Evolutionary conservation across 2,888 invertebrate genomes (phyloP).

Genomic region (Altica lythri): DNA sequence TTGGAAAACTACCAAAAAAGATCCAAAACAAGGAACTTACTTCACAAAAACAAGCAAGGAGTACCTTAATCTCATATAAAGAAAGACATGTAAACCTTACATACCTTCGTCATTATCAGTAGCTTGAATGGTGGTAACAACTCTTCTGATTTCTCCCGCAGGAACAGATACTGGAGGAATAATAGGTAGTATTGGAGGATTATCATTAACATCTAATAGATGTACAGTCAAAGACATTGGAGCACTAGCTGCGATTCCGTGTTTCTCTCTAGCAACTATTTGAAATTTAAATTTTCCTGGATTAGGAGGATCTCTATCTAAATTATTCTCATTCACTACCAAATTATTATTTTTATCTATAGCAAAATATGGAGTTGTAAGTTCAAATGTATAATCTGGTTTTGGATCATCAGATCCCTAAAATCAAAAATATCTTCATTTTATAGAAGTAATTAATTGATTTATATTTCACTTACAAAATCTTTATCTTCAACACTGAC

Average conservation of each 20-base stretch:
- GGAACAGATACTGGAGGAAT: slow-evolving; percentile 81
- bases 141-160: slow-evolving; percentile 51
- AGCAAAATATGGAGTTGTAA: slow-evolving; percentile 82
- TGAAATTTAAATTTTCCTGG: slow-evolving; percentile 85
- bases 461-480: slow-evolving; percentile 64
- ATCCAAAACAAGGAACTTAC: too few relatives aligned
- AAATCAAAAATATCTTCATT: not conserved
- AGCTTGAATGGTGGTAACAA: slow-evolving; percentile 64
- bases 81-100: too few relatives aligned
- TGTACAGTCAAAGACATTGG: slow-evolving; percentile 79
- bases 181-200: slow-evolving; percentile 80
- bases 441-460: not conserved
- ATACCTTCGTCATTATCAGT: slow-evolving; percentile 79
- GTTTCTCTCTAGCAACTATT: slow-evolving; percentile 82
- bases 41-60: too few relatives aligned
- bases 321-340: slow-evolving; percentile 79
- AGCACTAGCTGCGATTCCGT: slow-evolving; percentile 78
- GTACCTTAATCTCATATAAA: too few relatives aligned
- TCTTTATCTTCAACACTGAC: slow-evolving; percentile 84
- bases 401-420: slow-evolving; percentile 79
- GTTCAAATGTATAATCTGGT: slow-evolving; percentile 79
- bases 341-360: slow-evolving; percentile 75
- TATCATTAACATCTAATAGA: slow-evolving; percentile 83
- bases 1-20: too few relatives aligned
- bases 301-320: slow-evolving; percentile 87